A percentile compares a stretch with the other conserved stretches of the same genome.
phyloP scores from a whole-genome alignment of 2,888 invertebrate species.

The Lydus trimaculatus region DNA sequence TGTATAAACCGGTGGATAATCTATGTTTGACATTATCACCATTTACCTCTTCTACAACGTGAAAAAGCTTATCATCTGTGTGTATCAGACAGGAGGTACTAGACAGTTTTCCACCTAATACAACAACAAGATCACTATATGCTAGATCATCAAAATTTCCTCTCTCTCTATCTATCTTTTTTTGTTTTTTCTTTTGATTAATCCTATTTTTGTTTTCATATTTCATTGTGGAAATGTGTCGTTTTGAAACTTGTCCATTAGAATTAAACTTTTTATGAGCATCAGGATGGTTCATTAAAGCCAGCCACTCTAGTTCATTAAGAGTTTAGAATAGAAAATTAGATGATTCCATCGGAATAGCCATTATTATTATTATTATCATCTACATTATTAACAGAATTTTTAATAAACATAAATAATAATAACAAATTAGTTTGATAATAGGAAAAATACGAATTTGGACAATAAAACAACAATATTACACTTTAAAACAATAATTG shows the following conservation, averaged over 20 bases:
- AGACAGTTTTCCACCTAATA: neutral
- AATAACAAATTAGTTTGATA: neutral
- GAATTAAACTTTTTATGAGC: neutral
- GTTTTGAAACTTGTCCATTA: constrained; percentile 7
- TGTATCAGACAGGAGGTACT: neutral
- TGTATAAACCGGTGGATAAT: constrained; percentile 1
- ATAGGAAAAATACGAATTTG: too few relatives aligned
- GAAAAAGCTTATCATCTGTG: neutral
- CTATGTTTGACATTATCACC: neutral
- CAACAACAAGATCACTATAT: too few relatives aligned
- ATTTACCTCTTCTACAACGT: neutral
- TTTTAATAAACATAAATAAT: neutral
- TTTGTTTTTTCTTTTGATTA: neutral
- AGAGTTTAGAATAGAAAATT: neutral
- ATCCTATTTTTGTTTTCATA: neutral
- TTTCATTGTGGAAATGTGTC: neutral
- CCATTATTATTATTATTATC: too few relatives aligned
- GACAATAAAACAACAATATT: too few relatives aligned
- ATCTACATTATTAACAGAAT: neutral
- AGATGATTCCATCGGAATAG: neutral
- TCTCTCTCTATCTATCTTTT: too few relatives aligned
- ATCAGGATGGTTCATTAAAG: neutral
- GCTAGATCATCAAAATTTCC: too few relatives aligned
- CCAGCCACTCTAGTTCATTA: neutral
- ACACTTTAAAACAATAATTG: too few relatives aligned